Conservation (phyloP, 2,797 vertebrate species). For the Chelon labrosus region DNA sequence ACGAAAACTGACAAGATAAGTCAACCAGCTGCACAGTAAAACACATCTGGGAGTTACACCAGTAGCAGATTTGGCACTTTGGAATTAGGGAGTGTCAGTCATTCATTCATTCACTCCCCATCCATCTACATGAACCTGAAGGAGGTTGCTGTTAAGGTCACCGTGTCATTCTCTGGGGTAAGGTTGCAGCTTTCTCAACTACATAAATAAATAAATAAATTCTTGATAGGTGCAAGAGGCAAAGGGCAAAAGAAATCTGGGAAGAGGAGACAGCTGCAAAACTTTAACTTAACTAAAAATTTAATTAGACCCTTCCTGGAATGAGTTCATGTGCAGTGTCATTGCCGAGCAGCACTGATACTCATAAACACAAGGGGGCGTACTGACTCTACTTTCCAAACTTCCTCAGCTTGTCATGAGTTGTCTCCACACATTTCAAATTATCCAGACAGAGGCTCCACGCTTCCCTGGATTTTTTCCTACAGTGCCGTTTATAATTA, state of each 20-base stretch:
- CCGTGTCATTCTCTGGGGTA: neutral
- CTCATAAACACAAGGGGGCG: constrained; percentile 54
- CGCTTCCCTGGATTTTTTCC: constrained; percentile 24
- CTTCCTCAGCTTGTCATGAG: neutral
- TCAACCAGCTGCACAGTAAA: neutral
- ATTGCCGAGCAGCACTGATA: neutral
- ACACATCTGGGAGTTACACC: neutral
- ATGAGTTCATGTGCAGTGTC: neutral
- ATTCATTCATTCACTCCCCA: too few species aligned
- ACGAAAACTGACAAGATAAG: neutral
- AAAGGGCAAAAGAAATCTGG: neutral
- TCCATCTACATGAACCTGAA: too few species aligned
- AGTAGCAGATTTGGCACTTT: too few species aligned
- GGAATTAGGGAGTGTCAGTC: too few species aligned
- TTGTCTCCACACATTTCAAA: constrained; percentile 11
- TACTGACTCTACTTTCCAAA: constrained; percentile 7
- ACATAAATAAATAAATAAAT: too few species aligned
- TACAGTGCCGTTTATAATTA: constrained; percentile 31
- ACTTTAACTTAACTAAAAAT: constrained; percentile 3
- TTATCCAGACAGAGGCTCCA: constrained; percentile 8
- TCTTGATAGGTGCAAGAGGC: neutral
- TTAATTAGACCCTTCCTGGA: constrained; percentile 5
- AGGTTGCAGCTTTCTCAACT: neutral
- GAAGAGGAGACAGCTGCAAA: neutral
- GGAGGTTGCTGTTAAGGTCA: neutral